Conservation (phyloP, 2,888 invertebrate genomes). For the Meandrusa payeni region DNA sequence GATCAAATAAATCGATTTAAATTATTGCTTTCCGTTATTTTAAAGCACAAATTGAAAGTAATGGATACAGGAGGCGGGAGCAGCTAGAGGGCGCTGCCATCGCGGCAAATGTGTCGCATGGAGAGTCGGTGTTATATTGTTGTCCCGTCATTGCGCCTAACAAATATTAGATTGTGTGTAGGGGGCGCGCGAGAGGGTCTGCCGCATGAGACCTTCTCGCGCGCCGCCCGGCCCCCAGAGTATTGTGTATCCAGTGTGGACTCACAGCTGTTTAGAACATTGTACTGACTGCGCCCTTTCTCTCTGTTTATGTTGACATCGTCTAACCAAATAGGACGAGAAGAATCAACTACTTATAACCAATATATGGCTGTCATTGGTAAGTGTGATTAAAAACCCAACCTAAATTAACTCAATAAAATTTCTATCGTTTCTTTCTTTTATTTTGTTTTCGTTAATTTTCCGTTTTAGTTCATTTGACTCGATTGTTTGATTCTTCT, state of each 20-base stretch:
- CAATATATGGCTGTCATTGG: slow-evolving; percentile 97
- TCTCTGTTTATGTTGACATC: slow-evolving; percentile 86
- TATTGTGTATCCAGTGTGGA: slow-evolving; percentile 62
- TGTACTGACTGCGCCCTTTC: slow-evolving; percentile 80
- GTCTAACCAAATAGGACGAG: slow-evolving; percentile 92
- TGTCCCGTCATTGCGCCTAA: slow-evolving; percentile 59
- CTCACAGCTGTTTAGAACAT: slow-evolving; percentile 66
- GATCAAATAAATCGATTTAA: slow-evolving; percentile 18
- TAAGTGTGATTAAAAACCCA: slow-evolving; percentile 85
- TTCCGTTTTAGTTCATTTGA: slow-evolving; percentile 45
- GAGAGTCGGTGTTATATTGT: slow-evolving; percentile 73
- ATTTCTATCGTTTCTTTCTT: slow-evolving; percentile 63
- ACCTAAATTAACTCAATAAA: slow-evolving; percentile 76
- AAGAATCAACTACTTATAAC: slow-evolving; percentile 97
- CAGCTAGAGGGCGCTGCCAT: slow-evolving; percentile 60
- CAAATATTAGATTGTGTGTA: slow-evolving; percentile 65
- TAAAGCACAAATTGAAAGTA: slow-evolving; percentile 27
- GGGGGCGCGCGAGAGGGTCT: slow-evolving; percentile 53
- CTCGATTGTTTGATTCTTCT: slow-evolving; percentile 28
- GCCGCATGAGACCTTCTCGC: slow-evolving; percentile 53
- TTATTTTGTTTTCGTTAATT: slow-evolving; percentile 48
- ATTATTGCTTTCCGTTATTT: slow-evolving; percentile 24
- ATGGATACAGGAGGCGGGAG: slow-evolving; percentile 65
- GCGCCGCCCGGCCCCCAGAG: slow-evolving; percentile 52
- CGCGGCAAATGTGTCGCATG: slow-evolving; percentile 75